Evolutionary conservation across 1,140 invertebrate genomes (phyloP).

Genomic region (Octopus sinensis): DNA sequence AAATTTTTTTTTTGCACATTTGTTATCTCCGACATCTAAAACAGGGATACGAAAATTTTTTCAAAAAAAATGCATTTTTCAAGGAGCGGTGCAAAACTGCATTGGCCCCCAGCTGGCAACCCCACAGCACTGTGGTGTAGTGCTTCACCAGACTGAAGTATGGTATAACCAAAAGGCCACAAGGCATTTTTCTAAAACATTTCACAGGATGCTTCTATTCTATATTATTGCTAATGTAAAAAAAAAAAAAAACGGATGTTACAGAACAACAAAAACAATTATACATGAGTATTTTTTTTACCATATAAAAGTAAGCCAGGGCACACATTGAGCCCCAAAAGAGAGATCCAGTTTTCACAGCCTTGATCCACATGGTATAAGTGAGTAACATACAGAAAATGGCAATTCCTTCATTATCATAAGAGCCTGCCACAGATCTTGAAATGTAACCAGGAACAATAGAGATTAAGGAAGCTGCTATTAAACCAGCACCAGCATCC

Average conservation of each 20-base stretch:
- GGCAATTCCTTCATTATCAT: conserved; percentile 98
- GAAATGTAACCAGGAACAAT: conserved; percentile 98
- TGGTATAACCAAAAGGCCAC: too few species aligned
- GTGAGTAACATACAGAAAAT: conserved; percentile 98
- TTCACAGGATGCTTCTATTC: neutral
- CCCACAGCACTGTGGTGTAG: too few species aligned
- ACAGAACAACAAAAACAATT: neutral
- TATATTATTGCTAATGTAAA: neutral
- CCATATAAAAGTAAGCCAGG: conserved; percentile 98
- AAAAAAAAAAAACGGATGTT: too few species aligned
- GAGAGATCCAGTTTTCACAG: conserved; percentile 92
- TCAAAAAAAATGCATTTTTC: too few species aligned
- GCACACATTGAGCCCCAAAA: conserved; percentile 87
- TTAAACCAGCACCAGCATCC: conserved; percentile 86
- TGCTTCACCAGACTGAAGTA: too few species aligned
- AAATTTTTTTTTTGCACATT: too few species aligned
- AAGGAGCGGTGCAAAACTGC: too few species aligned
- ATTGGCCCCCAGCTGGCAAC: too few species aligned
- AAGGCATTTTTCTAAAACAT: neutral
- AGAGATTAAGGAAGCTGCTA: conserved; percentile 90
- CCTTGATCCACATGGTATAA: conserved; percentile 96
- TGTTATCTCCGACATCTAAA: too few species aligned
- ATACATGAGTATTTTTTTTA: conserved; percentile 53
- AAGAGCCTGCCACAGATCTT: conserved; percentile 92
- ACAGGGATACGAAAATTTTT: too few species aligned